These are phyloP conservation scores for Drosophila ohnishii DNA, from an alignment of 1,140 invertebrate genomes.

Conservation along the genomic window DNA sequence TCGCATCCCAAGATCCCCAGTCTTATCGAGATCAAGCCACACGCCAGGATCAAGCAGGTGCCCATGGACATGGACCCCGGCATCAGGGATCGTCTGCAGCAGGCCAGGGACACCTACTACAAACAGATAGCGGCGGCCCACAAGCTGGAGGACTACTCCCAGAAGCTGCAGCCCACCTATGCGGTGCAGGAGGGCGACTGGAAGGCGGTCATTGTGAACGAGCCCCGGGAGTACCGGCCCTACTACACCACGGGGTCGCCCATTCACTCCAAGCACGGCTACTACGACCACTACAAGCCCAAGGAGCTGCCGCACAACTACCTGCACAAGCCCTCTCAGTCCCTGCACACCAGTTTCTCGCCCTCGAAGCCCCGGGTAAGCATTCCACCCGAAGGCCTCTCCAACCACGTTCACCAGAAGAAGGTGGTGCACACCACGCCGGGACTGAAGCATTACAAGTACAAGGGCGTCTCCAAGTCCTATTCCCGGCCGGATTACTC, in stretches of 20 bases:
- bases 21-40: slow-evolving; percentile 77
- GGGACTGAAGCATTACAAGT: slow-evolving; percentile 81
- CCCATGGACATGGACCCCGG: slow-evolving; percentile 79
- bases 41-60: slow-evolving; percentile 78
- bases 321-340: slow-evolving; percentile 60
- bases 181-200: slow-evolving; percentile 71
- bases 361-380: slow-evolving; percentile 51
- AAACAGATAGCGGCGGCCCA: slow-evolving; percentile 68
- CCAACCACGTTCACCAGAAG: slow-evolving; percentile 72
- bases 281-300: slow-evolving; percentile 66
- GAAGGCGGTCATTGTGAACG: slow-evolving; percentile 73
- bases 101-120: slow-evolving; percentile 73
- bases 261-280: slow-evolving; percentile 45
- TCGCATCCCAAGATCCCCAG: slow-evolving; percentile 78
- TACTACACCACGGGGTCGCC: slow-evolving; percentile 52
- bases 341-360: slow-evolving; percentile 59
- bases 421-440: slow-evolving; percentile 79
- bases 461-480: slow-evolving; percentile 59
- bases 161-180: slow-evolving; percentile 53
- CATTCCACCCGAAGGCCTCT: slow-evolving; percentile 48
- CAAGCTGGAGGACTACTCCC: slow-evolving; percentile 49
- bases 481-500: slow-evolving; percentile 67
- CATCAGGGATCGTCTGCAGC: slow-evolving; percentile 64
- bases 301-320: slow-evolving; percentile 70
- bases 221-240: slow-evolving; percentile 67